phyloP scores from a whole-genome alignment of 2,888 invertebrate species.

The Dromius quadrimaculatus region DNA sequence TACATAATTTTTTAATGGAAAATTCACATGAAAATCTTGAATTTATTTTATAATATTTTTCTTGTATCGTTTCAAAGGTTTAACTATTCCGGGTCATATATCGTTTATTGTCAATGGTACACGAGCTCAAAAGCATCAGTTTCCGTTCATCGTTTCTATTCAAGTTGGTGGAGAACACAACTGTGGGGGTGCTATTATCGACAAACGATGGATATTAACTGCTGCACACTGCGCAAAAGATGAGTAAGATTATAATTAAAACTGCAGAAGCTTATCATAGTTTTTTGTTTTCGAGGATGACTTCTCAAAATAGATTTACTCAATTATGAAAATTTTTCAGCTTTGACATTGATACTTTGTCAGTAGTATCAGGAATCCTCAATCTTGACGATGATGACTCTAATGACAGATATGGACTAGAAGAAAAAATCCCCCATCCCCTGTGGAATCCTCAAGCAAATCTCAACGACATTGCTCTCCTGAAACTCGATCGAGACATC shows the following conservation, averaged over 20 bases:
- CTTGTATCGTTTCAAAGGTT: too few species aligned
- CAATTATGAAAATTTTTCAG: slow-evolving; percentile 2
- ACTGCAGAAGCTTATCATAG: background rate
- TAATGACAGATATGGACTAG: slow-evolving; percentile 7
- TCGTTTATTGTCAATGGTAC: slow-evolving; percentile 27
- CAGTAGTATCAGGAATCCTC: background rate
- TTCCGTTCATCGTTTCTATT: slow-evolving; percentile 26
- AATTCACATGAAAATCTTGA: too few species aligned
- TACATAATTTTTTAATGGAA: too few species aligned
- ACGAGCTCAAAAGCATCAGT: slow-evolving; percentile 10
- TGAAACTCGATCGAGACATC: slow-evolving; percentile 11
- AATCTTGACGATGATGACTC: background rate
- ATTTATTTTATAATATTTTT: too few species aligned
- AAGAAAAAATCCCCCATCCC: slow-evolving; percentile 65
- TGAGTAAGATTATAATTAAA: slow-evolving; percentile 6
- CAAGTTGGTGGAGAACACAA: slow-evolving; percentile 16
- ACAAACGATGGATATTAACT: slow-evolving; percentile 19
- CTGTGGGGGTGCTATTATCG: slow-evolving; percentile 25
- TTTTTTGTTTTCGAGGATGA: background rate
- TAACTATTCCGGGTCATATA: too few species aligned
- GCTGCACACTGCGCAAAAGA: slow-evolving; percentile 24
- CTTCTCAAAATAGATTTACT: background rate
- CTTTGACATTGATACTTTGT: background rate
- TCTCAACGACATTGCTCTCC: slow-evolving; percentile 57
- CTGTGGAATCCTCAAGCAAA: slow-evolving; percentile 67